These are phyloP conservation scores for Sebastes paucispinis DNA, from an alignment of 2,797 vertebrate species.

Conservation along the genomic window DNA sequence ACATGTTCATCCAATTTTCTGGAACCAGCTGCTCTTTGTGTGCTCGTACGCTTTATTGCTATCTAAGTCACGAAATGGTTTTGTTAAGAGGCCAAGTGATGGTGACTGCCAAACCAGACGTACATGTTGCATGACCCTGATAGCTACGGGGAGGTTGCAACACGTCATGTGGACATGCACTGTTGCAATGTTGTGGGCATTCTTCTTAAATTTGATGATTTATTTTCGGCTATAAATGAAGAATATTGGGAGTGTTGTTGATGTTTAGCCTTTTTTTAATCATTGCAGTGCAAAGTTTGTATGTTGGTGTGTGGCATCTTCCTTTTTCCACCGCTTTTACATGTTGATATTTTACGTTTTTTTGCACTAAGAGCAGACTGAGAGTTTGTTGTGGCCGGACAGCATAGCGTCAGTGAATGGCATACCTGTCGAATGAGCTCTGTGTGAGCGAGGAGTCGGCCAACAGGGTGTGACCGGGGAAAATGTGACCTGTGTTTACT, in stretches of 20 bases:
- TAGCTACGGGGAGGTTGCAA: slow-evolving; percentile 12
- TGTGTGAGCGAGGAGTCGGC: slow-evolving; percentile 44
- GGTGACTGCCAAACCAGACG: slow-evolving; percentile 22
- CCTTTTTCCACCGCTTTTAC: not conserved
- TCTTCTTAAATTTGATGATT: not conserved
- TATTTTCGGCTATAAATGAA: not conserved
- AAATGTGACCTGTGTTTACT: slow-evolving; percentile 65
- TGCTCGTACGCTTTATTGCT: slow-evolving; percentile 37
- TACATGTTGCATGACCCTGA: slow-evolving; percentile 35
- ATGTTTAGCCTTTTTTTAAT: not conserved
- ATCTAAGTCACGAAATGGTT: slow-evolving; percentile 42
- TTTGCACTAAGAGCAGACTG: not conserved
- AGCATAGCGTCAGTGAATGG: slow-evolving; percentile 13
- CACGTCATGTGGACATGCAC: not conserved
- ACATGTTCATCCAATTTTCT: slow-evolving; percentile 43
- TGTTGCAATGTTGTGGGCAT: not conserved
- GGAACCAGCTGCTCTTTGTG: slow-evolving; percentile 39
- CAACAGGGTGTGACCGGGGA: slow-evolving; percentile 64
- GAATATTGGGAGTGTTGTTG: not conserved
- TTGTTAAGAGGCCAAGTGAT: slow-evolving; percentile 20
- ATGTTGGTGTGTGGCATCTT: not conserved
- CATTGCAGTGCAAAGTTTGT: not conserved
- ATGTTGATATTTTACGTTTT: not conserved
- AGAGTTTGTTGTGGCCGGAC: slow-evolving; percentile 8
- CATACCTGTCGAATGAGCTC: slow-evolving; percentile 58